Base-by-base conservation (phyloP, 2,113 vertebrate genomes). In the Sapayoa aenigma region DNA sequence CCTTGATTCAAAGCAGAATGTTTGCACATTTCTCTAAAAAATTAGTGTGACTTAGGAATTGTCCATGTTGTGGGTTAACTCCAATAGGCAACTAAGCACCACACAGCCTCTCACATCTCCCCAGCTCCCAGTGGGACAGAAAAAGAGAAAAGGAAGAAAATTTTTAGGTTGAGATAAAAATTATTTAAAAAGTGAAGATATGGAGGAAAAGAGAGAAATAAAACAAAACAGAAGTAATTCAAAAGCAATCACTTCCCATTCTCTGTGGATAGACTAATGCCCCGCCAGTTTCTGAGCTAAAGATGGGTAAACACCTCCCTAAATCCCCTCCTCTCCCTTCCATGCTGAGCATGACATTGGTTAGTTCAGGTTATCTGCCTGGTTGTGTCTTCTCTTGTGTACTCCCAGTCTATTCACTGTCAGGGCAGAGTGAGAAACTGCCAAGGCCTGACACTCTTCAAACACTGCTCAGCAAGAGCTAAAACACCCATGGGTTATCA, bases 21-120 rank as follows among this genome's bases (percentile, higher is more conserved):
- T 42, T 46, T 84, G 79, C n/a, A 91, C 41, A 19, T 89, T 93
- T 92, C 69, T 65, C 49, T 37, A 21, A n/a, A 68, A 82, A 86
- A 31, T 4, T 33, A 10, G 5, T 35, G 42, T 49, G 31, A 53
- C 25, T 47, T 50, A 60, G 50, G 83, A 68, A 9, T 52, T 49
- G 6, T 68, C 74, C 52, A 13, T 80, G 21, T 24, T 55, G 28
- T 28, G 52, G 41, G 65, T 49, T 81, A 50, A 55, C 8, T 23
- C 35, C 2, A 1, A 18, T 46, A 58, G 65, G n/a, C 68, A 84
- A 59, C 55, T 39, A 8, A 63, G 50, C 50, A 62, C 50, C 44
- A 12, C 16, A 12, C 2, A 8, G 35, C 35, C 1, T 2, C 52
- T 39, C 22, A 12, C 3, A 5, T 68, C 16, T 59, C 49, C 52